Percentiles rank a stretch among this genome's conserved stretches.
Conservation (phyloP, 2,888 invertebrate genomes). For the Pyralis farinalis region DNA sequence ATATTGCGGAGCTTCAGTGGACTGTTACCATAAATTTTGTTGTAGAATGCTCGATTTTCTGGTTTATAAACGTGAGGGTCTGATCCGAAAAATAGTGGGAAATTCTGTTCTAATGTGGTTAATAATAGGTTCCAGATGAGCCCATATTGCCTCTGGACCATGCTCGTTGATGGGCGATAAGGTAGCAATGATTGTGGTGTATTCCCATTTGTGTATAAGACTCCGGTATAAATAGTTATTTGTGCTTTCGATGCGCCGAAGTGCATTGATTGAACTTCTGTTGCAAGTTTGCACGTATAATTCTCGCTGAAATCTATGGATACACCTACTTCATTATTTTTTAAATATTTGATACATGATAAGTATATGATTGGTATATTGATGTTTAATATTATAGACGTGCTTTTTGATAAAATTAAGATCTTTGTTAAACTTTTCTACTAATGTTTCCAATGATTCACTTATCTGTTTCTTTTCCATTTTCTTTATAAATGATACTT, state of each 20-base stretch:
- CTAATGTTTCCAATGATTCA: slow-evolving; percentile 1
- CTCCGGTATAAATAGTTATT: slow-evolving; percentile 20
- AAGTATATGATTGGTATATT: too few relatives aligned
- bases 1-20: too few relatives aligned
- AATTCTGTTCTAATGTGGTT: slow-evolving; percentile 13
- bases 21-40: too few relatives aligned
- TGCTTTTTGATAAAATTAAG: slow-evolving; percentile 6
- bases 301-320: slow-evolving; percentile 1
- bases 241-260: slow-evolving; percentile 20
- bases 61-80: too few relatives aligned
- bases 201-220: slow-evolving; percentile 10
- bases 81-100: slow-evolving; percentile 20
- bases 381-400: not conserved
- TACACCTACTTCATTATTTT: not conserved
- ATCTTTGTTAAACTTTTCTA: slow-evolving; percentile 3
- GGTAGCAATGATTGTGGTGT: slow-evolving; percentile 9
- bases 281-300: slow-evolving; percentile 10
- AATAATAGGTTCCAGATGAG: slow-evolving; percentile 17
- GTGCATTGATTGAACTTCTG: slow-evolving; percentile 16
- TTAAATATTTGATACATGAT: not conserved
- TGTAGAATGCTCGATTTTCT: too few relatives aligned
- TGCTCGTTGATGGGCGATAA: slow-evolving; percentile 9
- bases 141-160: slow-evolving; percentile 21
- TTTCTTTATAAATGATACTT: slow-evolving; percentile 1
- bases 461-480: not conserved